phyloP scores from a whole-genome alignment of 2,113 vertebrate species.

The Spermophilus dauricus region DNA sequence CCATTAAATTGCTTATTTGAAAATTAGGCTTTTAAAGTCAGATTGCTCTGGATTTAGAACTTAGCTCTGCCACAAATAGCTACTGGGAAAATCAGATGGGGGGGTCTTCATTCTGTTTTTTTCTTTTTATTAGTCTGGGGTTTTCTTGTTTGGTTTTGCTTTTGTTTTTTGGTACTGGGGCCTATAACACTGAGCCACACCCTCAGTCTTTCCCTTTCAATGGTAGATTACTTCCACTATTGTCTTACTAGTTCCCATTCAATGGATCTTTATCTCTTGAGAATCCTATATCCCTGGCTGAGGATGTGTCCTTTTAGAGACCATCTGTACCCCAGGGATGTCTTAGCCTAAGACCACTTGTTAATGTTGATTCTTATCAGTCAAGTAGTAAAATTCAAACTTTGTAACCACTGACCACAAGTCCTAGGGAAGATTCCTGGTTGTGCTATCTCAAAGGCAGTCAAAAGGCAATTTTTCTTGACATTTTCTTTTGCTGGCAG shows the following conservation, averaged over 20 bases:
- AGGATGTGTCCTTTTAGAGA: not conserved
- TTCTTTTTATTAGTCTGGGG: not conserved
- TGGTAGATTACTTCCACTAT: not conserved
- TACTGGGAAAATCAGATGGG: not conserved
- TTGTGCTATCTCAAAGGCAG: not conserved
- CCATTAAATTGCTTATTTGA: not conserved
- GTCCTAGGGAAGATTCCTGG: not conserved
- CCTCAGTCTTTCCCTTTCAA: not conserved
- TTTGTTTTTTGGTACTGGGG: no score
- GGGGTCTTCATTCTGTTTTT: not conserved
- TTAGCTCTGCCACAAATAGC: not conserved
- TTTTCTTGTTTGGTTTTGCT: no score
- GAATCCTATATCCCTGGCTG: no score
- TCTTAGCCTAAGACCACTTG: not conserved
- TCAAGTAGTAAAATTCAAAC: not conserved
- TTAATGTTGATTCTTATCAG: not conserved
- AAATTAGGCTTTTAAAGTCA: constrained; percentile 10
- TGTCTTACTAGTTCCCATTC: not conserved
- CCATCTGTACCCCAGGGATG: not conserved
- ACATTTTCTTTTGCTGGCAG: not conserved
- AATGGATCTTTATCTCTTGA: not conserved
- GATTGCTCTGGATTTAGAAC: not conserved
- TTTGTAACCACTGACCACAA: not conserved
- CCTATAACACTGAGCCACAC: not conserved
- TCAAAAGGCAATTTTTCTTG: not conserved